Conservation (phyloP, 2,797 vertebrate species). For the Aldrovandia affinis region DNA sequence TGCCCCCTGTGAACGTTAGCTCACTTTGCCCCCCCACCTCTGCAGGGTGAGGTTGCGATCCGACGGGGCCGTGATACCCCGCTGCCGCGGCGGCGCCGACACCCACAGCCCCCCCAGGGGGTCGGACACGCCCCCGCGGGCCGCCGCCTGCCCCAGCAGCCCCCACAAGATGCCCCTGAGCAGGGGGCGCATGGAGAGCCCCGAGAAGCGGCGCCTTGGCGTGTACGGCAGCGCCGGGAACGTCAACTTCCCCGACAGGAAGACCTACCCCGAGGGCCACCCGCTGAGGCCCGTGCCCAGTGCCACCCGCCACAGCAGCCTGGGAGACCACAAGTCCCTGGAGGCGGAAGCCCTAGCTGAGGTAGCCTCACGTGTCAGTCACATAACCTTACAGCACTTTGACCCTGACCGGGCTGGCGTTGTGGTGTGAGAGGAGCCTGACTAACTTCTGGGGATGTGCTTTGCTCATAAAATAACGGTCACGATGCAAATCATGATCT, state of each 20-base stretch:
- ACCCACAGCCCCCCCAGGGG: constrained; percentile 84
- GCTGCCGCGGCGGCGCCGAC: constrained; percentile 82
- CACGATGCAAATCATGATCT: no score
- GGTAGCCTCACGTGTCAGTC: constrained; percentile 64
- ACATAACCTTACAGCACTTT: not conserved
- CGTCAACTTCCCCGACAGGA: constrained; percentile 87
- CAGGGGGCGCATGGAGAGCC: constrained; percentile 82
- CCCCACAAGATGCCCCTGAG: constrained; percentile 85
- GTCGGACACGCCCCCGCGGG: constrained; percentile 81
- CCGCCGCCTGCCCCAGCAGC: constrained; percentile 89
- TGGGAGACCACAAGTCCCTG: constrained; percentile 90
- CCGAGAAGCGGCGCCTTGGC: constrained; percentile 87
- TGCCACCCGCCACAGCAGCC: constrained; percentile 85
- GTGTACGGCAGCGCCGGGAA: constrained; percentile 86
- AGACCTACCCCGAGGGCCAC: constrained; percentile 78
- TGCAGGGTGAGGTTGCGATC: constrained; percentile 86
- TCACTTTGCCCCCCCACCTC: constrained; percentile 38
- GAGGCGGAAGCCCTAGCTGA: constrained; percentile 92
- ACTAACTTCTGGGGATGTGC: no score
- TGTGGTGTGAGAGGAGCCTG: no score
- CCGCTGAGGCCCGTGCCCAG: constrained; percentile 78
- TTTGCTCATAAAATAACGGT: no score
- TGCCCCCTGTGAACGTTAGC: not conserved
- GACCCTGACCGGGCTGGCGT: not conserved
- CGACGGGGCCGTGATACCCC: constrained; percentile 85